Base-by-base conservation (phyloP, 2,888 invertebrate genomes). In the Choreutis nemorana region DNA sequence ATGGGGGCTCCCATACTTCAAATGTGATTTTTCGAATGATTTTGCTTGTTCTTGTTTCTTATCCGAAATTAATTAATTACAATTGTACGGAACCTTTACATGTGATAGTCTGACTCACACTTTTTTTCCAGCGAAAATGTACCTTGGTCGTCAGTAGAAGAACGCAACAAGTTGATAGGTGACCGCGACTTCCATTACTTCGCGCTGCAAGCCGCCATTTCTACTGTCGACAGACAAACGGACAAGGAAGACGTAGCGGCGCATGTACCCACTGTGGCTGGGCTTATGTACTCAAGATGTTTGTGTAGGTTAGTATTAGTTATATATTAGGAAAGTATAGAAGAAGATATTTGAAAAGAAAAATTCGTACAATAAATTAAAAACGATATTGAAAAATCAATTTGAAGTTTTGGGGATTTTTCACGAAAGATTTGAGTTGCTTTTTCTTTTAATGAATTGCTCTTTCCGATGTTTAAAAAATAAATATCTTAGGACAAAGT, bases 101-200 rank as follows among this genome's bases (percentile, higher is more conserved):
- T n/a, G n/a, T n/a, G n/a, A n/a, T n/a, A n/a, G n/a, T n/a, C n/a
- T n/a, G n/a, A n/a, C n/a, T n/a, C n/a, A n/a, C n/a, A n/a, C n/a
- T n/a, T n/a, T n/a, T n/a, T 10, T 33, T 36, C 1, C 46, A 83
- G 84, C 25, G 77, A 81, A 25, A 59, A 72, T 2, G 72, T 84
- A 0, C 23, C 67, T 0, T 87, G 85, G 85, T 64, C 81, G 1
- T 64, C 79, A 0, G 27, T 55, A 2, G 77, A 80, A 9, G 79
- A 84, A 34, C 67, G 79, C 4, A 77, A 71, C 31, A 44, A 66
- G 10, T 43, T 87, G 7, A 78, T 81, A 37, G 60, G 66, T 0
- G 77, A 81, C 1, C 57, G 67, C 0, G 83, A 83, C 23, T 77
- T 87, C 44, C 84, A 85, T 50, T 65, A 67, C 13, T 86, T 83